phyloP scores from a whole-genome alignment of 2,888 invertebrate genomes.

The Dryadula phaetusa region DNA sequence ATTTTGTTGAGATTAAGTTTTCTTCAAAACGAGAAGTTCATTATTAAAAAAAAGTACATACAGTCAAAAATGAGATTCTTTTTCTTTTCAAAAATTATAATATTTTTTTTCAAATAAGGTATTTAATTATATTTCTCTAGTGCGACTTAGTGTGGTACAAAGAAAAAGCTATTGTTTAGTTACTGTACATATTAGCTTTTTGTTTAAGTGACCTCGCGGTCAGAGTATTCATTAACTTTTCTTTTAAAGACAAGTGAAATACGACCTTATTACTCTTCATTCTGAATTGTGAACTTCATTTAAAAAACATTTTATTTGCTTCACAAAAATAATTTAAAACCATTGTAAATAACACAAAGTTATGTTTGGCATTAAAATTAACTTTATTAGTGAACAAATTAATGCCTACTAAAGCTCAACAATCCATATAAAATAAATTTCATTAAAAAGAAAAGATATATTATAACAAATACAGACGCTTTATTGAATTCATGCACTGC shows the following conservation, averaged over 20 bases:
- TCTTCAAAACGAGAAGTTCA: no score
- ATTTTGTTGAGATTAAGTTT: not conserved
- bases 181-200: slow-evolving; percentile 57
- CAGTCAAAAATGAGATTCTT: no score
- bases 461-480: no score
- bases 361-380: not conserved
- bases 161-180: slow-evolving; percentile 48
- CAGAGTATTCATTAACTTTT: slow-evolving; percentile 62
- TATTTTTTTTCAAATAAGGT: not conserved
- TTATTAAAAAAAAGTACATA: no score
- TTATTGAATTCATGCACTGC: no score
- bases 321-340: no score
- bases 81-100: no score
- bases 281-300: not conserved
- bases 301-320: not conserved
- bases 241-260: slow-evolving; percentile 37
- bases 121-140: slow-evolving; percentile 4
- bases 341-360: not conserved
- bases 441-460: not conserved
- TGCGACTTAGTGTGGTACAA: slow-evolving; percentile 14
- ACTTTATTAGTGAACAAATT: not conserved
- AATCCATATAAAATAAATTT: not conserved
- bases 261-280: slow-evolving; percentile 25
- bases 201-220: slow-evolving; percentile 63
- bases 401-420: not conserved